Percentiles rank a stretch among this genome's conserved stretches.
These are phyloP conservation scores for Serrognathus titanus DNA, from an alignment of 2,888 invertebrate genomes.

Conservation along the genomic window DNA sequence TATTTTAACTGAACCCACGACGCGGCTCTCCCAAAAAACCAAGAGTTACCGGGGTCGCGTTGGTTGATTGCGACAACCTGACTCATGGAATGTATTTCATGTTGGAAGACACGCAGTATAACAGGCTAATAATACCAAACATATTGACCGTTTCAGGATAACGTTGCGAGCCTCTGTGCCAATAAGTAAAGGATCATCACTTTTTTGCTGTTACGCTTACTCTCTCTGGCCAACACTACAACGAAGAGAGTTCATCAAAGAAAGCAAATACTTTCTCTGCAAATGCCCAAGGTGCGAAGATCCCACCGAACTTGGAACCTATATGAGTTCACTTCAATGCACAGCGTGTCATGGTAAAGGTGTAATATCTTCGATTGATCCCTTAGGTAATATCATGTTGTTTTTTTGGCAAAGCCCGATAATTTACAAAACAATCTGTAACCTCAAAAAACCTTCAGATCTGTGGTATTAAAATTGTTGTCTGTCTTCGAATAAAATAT, in stretches of 20 bases:
- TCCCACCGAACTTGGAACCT: conserved; percentile 75
- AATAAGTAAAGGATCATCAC: conserved; percentile 60
- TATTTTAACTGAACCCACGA: too few species aligned
- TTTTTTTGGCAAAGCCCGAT: too few species aligned
- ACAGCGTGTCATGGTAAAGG: conserved; percentile 69
- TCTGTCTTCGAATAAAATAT: too few species aligned
- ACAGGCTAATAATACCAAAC: too few species aligned
- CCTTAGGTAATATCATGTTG: conserved; percentile 70
- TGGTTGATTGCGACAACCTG: too few species aligned
- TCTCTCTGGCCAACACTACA: conserved; percentile 69
- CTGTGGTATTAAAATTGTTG: too few species aligned
- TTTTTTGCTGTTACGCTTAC: conserved; percentile 75
- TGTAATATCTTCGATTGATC: conserved; percentile 60
- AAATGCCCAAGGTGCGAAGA: conserved; percentile 72
- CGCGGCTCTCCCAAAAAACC: too few species aligned
- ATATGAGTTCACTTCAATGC: conserved; percentile 76
- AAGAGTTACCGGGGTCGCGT: too few species aligned
- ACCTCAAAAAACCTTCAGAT: too few species aligned
- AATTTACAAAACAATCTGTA: too few species aligned
- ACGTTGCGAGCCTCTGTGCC: conserved; percentile 66
- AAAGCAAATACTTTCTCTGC: conserved; percentile 79
- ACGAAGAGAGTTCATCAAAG: conserved; percentile 64
- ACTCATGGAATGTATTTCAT: too few species aligned
- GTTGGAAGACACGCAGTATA: too few species aligned
- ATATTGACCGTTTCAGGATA: conserved; percentile 51